A percentile compares a stretch with the other conserved stretches of the same genome.
Evolutionary conservation across 2,113 vertebrate genomes (phyloP).

Genomic region (Probosciger aterrimus): DNA sequence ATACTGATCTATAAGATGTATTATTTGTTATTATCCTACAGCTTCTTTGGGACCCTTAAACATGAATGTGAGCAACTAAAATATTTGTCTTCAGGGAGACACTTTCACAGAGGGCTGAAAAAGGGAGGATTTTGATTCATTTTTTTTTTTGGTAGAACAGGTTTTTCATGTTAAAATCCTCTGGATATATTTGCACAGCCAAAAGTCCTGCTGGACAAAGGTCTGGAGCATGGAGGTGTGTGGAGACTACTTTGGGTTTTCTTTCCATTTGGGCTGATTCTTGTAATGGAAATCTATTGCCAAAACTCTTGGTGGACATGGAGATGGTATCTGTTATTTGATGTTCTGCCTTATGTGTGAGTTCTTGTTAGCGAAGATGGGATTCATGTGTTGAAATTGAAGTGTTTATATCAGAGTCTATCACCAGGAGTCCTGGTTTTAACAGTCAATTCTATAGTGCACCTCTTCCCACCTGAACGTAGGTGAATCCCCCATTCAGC

Average conservation of each 20-base stretch:
- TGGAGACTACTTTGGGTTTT: not conserved
- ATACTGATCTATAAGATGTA: not conserved
- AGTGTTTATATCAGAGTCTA: rapidly evolving
- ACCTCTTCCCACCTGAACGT: not conserved
- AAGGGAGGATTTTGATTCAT: not conserved
- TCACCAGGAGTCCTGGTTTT: not conserved
- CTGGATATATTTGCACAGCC: not conserved
- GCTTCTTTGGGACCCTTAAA: not conserved
- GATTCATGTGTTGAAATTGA: not conserved
- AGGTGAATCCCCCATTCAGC: not conserved
- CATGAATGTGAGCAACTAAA: not conserved
- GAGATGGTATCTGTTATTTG: not conserved
- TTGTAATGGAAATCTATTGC: rapidly evolving
- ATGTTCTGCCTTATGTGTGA: not conserved
- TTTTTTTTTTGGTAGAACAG: not conserved
- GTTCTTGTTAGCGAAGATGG: not conserved
- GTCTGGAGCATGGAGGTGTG: not conserved
- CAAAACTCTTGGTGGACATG: not conserved
- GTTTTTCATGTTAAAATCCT: not conserved
- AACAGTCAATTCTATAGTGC: rapidly evolving
- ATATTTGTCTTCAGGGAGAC: not conserved
- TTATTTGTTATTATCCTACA: not conserved
- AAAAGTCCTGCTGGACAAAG: not conserved
- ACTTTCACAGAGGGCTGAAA: rapidly evolving
- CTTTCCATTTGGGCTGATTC: not conserved